Percentiles rank a stretch among this genome's conserved stretches.
Conservation (phyloP, 2,888 invertebrate species). For the Heliconius ethilla region DNA sequence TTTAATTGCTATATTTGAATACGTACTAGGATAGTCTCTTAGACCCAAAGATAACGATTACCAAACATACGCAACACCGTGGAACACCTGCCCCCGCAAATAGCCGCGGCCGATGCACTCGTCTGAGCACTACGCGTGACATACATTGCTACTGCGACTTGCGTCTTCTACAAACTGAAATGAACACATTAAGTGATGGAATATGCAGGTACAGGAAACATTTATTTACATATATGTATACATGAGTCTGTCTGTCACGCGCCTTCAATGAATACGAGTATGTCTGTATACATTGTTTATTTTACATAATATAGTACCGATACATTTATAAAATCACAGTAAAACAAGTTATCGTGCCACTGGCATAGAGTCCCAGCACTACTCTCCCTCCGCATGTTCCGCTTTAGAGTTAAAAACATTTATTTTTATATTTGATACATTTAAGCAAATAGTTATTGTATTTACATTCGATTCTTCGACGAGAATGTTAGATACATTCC, state of each 20-base stretch:
- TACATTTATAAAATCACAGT: too few species aligned
- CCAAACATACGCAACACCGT: conserved; percentile 37
- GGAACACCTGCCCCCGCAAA: conserved; percentile 64
- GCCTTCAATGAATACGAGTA: background rate
- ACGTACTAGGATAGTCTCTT: background rate
- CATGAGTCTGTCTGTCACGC: background rate
- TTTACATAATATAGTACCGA: background rate
- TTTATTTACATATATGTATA: background rate
- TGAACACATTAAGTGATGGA: conserved; percentile 16
- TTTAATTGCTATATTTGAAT: background rate
- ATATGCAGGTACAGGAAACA: background rate
- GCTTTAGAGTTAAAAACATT: too few species aligned
- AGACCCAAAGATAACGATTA: conserved; percentile 14
- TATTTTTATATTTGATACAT: too few species aligned
- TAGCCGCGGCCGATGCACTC: conserved; percentile 68
- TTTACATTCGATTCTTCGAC: too few species aligned
- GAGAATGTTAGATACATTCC: too few species aligned
- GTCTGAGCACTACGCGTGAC: background rate
- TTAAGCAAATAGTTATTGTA: too few species aligned
- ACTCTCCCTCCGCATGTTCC: too few species aligned
- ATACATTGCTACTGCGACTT: background rate
- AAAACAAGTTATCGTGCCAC: too few species aligned
- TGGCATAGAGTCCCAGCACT: too few species aligned
- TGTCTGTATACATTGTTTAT: background rate
- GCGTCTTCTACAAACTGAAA: background rate